Base-by-base conservation (phyloP, 2,888 invertebrate genomes). In the Auanema freiburgensis region DNA sequence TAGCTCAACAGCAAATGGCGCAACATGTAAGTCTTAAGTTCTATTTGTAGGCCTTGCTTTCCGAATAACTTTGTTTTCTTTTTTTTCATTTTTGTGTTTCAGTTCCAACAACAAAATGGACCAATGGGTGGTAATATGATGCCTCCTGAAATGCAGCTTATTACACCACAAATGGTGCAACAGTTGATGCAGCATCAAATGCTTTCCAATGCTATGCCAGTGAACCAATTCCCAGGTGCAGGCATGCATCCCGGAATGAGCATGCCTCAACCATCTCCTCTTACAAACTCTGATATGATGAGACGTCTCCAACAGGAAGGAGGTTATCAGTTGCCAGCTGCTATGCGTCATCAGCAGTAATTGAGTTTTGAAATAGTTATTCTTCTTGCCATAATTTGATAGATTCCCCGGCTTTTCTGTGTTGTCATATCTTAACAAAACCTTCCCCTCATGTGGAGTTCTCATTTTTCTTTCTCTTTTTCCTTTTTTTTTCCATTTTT, bases 271-370 rank as follows among this genome's bases (percentile, higher is more conserved):
- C 40, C 53, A 24, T 41, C 57, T 6, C 56, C 33, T 43, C 44
- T 16, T n/a, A 14, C 49, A 43, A 44, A 16, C 33, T 65, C 65
- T 40, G 66, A 66, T 18, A 66, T 66, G 66, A 66, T 66, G 66
- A 54, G 63, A 23, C 54, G 63, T 12, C 49, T 66, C 18, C 66
- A 66, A 40, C 66, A 63, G 18, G 66, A 66, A 54, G 53, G 59
- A 12, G 33, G 33, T 8, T 33, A 33, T 8, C 33, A 33, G 33
- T 8, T 33, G 33, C 58, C 57, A 42, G 53, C 44, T 10, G 53
- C 55, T 49, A 50, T 54, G 42, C 60, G 42, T 16, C 53, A 53
- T 8, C 24, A 53, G 53, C 33, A 18, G 46, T 16, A 21, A 21
- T 46, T 5, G 46, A 18, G 21, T 16, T 46, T 46, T 46, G 10